phyloP scores from a whole-genome alignment of 2,113 vertebrate genomes.

The Psettodes erumei region DNA sequence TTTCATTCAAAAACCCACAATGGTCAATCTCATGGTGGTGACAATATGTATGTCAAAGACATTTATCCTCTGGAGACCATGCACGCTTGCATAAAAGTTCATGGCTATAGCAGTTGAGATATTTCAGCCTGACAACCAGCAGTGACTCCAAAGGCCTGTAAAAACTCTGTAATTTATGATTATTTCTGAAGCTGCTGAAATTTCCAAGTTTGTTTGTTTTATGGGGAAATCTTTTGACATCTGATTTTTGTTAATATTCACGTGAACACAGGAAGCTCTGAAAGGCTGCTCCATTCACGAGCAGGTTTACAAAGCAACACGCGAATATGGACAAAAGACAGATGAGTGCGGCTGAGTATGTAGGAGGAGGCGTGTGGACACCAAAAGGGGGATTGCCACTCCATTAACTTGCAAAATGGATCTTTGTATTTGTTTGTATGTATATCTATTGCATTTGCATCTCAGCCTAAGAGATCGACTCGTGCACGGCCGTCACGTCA shows the following conservation, averaged over 20 bases:
- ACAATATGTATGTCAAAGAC: not conserved
- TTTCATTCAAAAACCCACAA: not conserved
- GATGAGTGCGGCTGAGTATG: constrained; percentile 32
- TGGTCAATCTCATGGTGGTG: not conserved
- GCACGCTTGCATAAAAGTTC: not conserved
- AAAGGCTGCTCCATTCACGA: not conserved
- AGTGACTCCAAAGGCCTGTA: not conserved
- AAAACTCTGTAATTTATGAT: not conserved
- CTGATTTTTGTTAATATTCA: constrained; percentile 2
- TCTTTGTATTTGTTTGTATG: too few relatives aligned
- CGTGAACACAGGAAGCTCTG: not conserved
- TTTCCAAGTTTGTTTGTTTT: not conserved
- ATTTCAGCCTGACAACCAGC: too few relatives aligned
- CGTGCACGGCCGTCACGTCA: not conserved
- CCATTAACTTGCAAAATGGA: constrained; percentile 62
- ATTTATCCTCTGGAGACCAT: too few relatives aligned
- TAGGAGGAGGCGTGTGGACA: constrained; percentile 19
- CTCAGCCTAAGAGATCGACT: not conserved
- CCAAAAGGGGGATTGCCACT: constrained; percentile 51
- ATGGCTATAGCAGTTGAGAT: not conserved
- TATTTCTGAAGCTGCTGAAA: not conserved
- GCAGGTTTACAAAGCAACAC: not conserved
- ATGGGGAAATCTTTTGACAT: not conserved
- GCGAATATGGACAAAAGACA: not conserved
- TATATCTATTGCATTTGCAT: too few relatives aligned